Evolutionary conservation across 2,797 vertebrate species (phyloP), one percentile per base, ranked within the genome.

Genomic region (Anguilla megastoma): DNA sequence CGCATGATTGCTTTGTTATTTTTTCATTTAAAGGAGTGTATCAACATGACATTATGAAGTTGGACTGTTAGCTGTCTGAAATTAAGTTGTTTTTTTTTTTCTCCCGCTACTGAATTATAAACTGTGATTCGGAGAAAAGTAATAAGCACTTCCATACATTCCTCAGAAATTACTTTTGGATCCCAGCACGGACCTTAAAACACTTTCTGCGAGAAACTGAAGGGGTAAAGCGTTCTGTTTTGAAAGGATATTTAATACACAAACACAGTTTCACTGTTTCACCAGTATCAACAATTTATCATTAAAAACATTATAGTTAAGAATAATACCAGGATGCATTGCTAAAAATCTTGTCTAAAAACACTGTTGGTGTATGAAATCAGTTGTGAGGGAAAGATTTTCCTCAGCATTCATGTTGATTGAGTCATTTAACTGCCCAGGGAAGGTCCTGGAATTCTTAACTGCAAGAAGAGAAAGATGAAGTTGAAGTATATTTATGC

Each of bases 71-170:
- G 76, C 76, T 83, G 56, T 66, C 54, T 87, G 56, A 41, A 63
- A 30, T 69, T 7, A 14, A 60, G 21, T n/a, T n/a, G 0, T 66
- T 66, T 69, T 66, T 66, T n/a, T 16, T 14, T 58, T 33, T 82
- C 45, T 33, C 54, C 60, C 91, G 88, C 93, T 93, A 93, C 93
- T 91, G 88, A 90, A 93, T 95, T 95, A 82, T 82, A 45, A 9
- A 94, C 94, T 93, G 93, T 92, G 93, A 93, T 93, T 92, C 91
- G 88, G 88, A 93, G 89, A 18, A 9, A 87, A 90, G 24, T 89
- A 91, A 90, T 95, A 95, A 95, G 91, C 58, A 84, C 56, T 95
- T 94, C 93, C 94, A 95, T 92, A 94, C 95, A 94, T 56, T 88
- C 89, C 88, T 88, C 89, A 91, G 87, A 87, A 87, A 87, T 14